These are phyloP conservation scores for Plecotus auritus DNA, from an alignment of 2,113 vertebrate genomes.

Conservation along the genomic window DNA sequence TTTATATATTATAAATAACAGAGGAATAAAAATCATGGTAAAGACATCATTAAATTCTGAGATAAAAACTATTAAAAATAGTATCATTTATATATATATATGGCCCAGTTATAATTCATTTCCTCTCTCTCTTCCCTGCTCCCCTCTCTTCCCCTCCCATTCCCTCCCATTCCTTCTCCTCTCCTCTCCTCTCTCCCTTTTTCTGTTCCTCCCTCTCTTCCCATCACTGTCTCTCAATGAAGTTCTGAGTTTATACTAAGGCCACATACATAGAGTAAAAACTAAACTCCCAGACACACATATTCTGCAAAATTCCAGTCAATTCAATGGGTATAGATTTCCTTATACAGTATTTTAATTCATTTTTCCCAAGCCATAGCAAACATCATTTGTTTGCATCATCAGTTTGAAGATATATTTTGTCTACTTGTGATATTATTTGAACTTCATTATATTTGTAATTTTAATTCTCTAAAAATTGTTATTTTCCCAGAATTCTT, in stretches of 20 bases:
- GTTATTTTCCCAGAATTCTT: neutral
- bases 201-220: neutral
- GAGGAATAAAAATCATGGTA: conserved; percentile 72
- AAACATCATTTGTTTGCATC: neutral
- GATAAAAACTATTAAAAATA: conserved; percentile 53
- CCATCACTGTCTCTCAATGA: neutral
- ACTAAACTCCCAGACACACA: conserved; percentile 45
- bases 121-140: neutral
- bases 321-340: neutral
- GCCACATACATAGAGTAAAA: conserved; percentile 54
- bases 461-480: neutral
- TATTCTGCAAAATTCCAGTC: neutral
- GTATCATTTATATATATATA: neutral
- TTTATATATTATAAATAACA: conserved; percentile 81
- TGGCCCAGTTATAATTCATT: conserved; percentile 60
- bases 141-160: neutral
- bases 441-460: neutral
- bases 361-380: neutral
- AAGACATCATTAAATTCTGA: conserved; percentile 76
- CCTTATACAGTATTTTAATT: neutral
- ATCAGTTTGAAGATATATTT: neutral
- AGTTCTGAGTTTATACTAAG: conserved; percentile 56
- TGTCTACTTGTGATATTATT: neutral
- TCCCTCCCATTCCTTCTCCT: neutral
- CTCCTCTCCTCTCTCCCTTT: no score